Conservation (phyloP, 1,140 invertebrate species). For the Lycorma delicatula region DNA sequence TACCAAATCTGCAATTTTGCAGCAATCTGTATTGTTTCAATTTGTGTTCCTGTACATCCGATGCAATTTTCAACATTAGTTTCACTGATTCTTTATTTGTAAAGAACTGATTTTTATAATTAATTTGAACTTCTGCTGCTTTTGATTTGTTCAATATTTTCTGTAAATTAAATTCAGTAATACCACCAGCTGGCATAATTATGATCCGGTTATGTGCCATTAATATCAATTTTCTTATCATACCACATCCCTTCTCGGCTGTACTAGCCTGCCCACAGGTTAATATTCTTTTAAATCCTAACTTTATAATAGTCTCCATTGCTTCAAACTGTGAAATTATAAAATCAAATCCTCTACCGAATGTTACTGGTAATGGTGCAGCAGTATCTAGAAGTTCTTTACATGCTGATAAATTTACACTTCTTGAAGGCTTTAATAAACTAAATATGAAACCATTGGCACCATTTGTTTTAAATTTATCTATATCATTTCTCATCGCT, state of each 20-base stretch:
- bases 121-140: slow-evolving; percentile 65
- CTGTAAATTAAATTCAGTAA: slow-evolving; percentile 61
- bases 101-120: no score
- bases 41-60: no score
- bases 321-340: slow-evolving; percentile 47
- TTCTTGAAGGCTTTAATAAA: slow-evolving; percentile 51
- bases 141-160: slow-evolving; percentile 51
- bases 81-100: no score
- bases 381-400: slow-evolving; percentile 49
- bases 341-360: slow-evolving; percentile 82
- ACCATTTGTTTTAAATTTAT: slow-evolving; percentile 50
- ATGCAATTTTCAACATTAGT: no score
- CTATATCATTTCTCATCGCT: slow-evolving; percentile 61
- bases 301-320: slow-evolving; percentile 53
- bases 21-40: no score
- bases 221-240: slow-evolving; percentile 56
- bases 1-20: no score
- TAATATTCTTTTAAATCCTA: slow-evolving; percentile 72
- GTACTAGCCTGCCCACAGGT: slow-evolving; percentile 67
- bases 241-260: slow-evolving; percentile 53
- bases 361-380: slow-evolving; percentile 61
- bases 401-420: slow-evolving; percentile 58
- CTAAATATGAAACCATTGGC: slow-evolving; percentile 88
- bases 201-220: slow-evolving; percentile 48
- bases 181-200: slow-evolving; percentile 75